Base-by-base conservation (phyloP, 1,140 invertebrate genomes). In the Drosophila santomea region DNA sequence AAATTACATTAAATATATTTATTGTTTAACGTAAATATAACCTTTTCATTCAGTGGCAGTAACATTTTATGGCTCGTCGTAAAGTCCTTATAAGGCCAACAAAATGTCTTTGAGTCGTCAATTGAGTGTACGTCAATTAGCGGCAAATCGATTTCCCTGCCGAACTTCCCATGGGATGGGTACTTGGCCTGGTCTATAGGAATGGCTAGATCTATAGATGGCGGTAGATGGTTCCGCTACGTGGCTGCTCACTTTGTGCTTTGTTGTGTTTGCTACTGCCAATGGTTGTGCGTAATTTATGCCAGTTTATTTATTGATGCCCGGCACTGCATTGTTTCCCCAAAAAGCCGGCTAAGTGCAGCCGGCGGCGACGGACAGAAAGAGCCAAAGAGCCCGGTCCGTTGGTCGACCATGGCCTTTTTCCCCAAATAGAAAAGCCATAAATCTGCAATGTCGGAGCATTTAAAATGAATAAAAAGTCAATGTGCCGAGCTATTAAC, bases 401-500 rank as follows among this genome's bases (percentile, higher is more conserved):
- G 47, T 15, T 36, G 59, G 47, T 54, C 48, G 74, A 69, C 74
- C 62, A 50, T 78, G 68, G 74, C 64, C 64, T 62, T 78, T 76
- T 83, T 71, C 60, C 64, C 51, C 58, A 89, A 86, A 86, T 86
- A 86, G 83, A 86, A 86, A 86, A 88, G 51, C 84, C 83, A 86
- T 86, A 86, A 86, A 86, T 86, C 84, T 86, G 56, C 78, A 86
- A 86, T 86, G 83, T 86, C 83, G 75, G 83, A 83, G 84, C 84
- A 83, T 86, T 86, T 86, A 88, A 86, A 86, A 86, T 86, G 83
- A 86, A 88, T 86, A 86, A 88, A 86, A 86, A 86, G 83, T 86
- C 83, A 88, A 86, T 86, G 83, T 86, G 83, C 84, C 83, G 84
- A 86, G 83, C 83, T 86, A 86, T 86, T 86, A 86, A 86, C 83